phyloP scores from a whole-genome alignment of 53 echinoderm and acorn worm species.

The Mesocentrotus franciscanus region DNA sequence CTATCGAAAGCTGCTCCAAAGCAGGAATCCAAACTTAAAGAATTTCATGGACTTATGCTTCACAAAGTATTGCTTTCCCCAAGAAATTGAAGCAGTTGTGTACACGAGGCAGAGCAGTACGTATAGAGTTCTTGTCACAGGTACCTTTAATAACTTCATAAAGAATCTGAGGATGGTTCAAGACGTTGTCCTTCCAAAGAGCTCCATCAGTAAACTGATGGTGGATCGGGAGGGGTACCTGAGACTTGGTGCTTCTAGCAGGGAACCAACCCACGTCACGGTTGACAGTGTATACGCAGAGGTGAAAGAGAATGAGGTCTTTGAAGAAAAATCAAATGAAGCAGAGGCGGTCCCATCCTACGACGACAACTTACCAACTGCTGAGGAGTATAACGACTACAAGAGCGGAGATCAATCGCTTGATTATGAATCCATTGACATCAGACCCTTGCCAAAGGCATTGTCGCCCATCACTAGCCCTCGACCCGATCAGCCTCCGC shows the following conservation, averaged over 20 bases:
- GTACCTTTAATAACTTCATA: too few relatives aligned
- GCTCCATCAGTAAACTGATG: background rate
- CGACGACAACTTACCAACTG: background rate
- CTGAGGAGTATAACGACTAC: slow-evolving; percentile 34
- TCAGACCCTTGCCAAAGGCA: background rate
- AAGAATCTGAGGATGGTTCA: background rate
- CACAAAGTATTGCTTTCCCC: background rate
- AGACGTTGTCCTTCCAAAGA: background rate
- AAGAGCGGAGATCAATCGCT: background rate
- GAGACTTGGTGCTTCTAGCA: background rate
- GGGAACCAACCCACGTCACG: background rate
- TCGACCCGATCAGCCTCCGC: slow-evolving; percentile 37
- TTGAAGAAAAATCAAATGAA: background rate
- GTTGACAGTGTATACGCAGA: background rate
- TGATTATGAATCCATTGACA: background rate
- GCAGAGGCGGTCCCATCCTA: background rate
- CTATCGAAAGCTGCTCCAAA: background rate
- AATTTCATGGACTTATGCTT: slow-evolving; percentile 26
- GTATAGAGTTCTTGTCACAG: background rate
- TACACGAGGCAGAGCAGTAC: slow-evolving; percentile 3
- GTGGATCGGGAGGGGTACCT: slow-evolving; percentile 9
- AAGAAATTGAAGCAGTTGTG: background rate
- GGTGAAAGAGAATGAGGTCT: background rate
- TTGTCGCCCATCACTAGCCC: background rate
- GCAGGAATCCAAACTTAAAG: background rate